Evolutionary conservation across 2,797 vertebrate genomes (phyloP).

Genomic region (Nannoperca australis): DNA sequence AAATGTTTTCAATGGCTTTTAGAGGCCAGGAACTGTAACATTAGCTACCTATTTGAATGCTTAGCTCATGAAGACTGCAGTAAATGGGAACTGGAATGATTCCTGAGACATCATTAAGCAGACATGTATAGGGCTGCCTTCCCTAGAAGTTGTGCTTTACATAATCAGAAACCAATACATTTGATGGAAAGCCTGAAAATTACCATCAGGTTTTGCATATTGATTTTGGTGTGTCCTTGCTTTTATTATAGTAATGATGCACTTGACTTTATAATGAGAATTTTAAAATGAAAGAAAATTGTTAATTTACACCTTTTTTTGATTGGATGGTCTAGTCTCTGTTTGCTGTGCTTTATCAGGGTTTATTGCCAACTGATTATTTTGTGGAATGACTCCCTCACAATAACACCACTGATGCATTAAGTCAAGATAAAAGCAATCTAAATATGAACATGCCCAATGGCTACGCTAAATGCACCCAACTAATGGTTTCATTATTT

Average conservation of each 20-base stretch:
- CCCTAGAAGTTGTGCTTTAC: slow-evolving; percentile 38
- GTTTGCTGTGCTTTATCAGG: slow-evolving; percentile 76
- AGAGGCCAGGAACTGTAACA: slow-evolving; percentile 74
- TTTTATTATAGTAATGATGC: slow-evolving; percentile 64
- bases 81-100: slow-evolving; percentile 69
- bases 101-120: slow-evolving; percentile 63
- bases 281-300: slow-evolving; percentile 78
- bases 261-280: slow-evolving; percentile 68
- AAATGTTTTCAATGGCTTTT: slow-evolving; percentile 76
- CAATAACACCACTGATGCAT: slow-evolving; percentile 80
- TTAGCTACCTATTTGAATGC: slow-evolving; percentile 79
- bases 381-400: slow-evolving; percentile 78
- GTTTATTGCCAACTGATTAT: slow-evolving; percentile 82
- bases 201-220: slow-evolving; percentile 61
- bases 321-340: slow-evolving; percentile 64
- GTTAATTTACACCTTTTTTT: slow-evolving; percentile 79
- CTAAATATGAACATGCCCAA: slow-evolving; percentile 82
- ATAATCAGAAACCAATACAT: slow-evolving; percentile 63
- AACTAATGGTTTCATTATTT: slow-evolving; percentile 85
- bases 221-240: slow-evolving; percentile 55
- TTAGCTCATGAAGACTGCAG: slow-evolving; percentile 70
- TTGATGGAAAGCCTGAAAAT: slow-evolving; percentile 56
- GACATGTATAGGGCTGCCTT: slow-evolving; percentile 41
- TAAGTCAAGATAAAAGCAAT: slow-evolving; percentile 84
- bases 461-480: slow-evolving; percentile 78